Percentiles rank a stretch among this genome's conserved stretches.
Conservation (phyloP, 1,140 invertebrate species). For the Philopotamus ludificatus region DNA sequence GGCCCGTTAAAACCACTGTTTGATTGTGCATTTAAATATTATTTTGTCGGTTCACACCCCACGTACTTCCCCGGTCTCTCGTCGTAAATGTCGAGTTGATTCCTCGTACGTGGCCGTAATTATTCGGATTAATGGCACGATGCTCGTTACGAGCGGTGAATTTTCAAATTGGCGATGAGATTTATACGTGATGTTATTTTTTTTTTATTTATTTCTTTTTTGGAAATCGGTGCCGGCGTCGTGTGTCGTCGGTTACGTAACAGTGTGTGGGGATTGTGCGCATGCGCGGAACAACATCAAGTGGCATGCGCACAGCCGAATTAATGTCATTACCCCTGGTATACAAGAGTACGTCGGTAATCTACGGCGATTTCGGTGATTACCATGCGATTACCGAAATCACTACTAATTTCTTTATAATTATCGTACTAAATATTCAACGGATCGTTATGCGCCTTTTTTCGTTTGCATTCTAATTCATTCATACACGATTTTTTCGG, state of each 20-base stretch:
- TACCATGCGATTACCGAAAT: slow-evolving; percentile 12
- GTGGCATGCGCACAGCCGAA: neutral
- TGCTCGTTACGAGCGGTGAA: no score
- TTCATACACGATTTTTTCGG: slow-evolving; percentile 1
- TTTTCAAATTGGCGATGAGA: no score
- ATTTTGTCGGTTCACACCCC: slow-evolving; percentile 27
- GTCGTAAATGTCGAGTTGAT: neutral
- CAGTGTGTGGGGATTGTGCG: no score
- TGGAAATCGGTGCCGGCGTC: no score
- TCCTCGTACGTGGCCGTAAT: neutral
- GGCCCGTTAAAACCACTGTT: neutral
- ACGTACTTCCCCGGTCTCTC: neutral
- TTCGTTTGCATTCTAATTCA: neutral
- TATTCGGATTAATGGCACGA: neutral
- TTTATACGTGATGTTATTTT: no score
- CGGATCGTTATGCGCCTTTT: neutral
- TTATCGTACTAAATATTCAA: slow-evolving; percentile 15
- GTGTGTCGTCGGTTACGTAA: no score
- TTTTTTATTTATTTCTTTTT: no score
- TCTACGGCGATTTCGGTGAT: neutral
- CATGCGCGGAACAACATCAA: no score
- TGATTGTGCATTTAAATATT: neutral
- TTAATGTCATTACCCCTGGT: slow-evolving; percentile 20
- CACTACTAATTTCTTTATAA: slow-evolving; percentile 29
- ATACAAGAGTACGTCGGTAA: slow-evolving; percentile 1